phyloP scores from a whole-genome alignment of 2,888 invertebrate genomes.

The Synergus laeviventris region DNA sequence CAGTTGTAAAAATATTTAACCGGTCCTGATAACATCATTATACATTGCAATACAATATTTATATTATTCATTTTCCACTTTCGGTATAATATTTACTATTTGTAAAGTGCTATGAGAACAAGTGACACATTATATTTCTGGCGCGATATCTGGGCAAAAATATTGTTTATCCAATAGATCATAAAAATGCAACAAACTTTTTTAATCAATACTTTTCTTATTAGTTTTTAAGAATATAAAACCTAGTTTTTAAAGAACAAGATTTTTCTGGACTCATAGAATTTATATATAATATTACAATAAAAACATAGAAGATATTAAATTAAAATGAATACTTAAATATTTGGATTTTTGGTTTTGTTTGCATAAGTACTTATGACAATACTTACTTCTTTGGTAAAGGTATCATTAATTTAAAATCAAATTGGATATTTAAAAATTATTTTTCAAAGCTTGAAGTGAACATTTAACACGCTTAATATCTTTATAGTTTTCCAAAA shows the following conservation, averaged over 20 bases:
- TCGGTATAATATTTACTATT: slow-evolving; percentile 25
- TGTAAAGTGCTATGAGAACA: slow-evolving; percentile 37
- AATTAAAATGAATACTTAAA: background rate
- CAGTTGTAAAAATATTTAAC: slow-evolving; percentile 30
- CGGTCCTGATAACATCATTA: slow-evolving; percentile 30
- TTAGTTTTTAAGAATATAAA: background rate
- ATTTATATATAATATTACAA: background rate
- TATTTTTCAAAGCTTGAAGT: background rate
- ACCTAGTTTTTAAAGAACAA: background rate
- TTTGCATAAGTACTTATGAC: background rate
- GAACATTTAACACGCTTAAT: slow-evolving; percentile 7
- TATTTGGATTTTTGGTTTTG: background rate
- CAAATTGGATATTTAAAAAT: background rate
- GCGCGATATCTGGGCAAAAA: slow-evolving; percentile 4
- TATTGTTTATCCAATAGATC: background rate
- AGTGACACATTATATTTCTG: slow-evolving; percentile 21
- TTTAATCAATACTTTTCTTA: background rate
- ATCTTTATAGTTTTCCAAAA: background rate
- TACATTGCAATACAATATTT: slow-evolving; percentile 13
- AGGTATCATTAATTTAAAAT: background rate
- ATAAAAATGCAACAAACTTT: background rate
- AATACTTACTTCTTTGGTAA: slow-evolving; percentile 5
- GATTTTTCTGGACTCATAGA: background rate
- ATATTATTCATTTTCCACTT: slow-evolving; percentile 30
- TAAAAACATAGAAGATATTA: background rate